Evolutionary conservation across 30 jellyfish, hydroid and myxozoan genomes (phyloP), one percentile per base, ranked within the genome.

Genomic region (Hydractinia symbiolongicarpus): DNA sequence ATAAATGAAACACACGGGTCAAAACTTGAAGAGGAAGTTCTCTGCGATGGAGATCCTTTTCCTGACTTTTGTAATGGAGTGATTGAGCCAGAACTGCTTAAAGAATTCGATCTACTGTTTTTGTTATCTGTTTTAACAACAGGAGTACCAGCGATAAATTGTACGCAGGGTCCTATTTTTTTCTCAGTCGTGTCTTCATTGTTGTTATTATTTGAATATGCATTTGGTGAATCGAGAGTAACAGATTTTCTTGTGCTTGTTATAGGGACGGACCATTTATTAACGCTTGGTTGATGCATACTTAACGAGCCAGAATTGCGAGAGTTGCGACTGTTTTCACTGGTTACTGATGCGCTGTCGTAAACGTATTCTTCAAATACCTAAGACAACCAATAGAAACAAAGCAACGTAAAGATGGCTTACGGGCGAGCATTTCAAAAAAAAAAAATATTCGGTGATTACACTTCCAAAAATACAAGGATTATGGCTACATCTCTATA

Each of bases 221-320:
- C 88, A 21, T 79, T 49, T 16, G 86, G 40, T 8, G 44, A 49
- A 6, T 79, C 87, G 67, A 79, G 58, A 53, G 55, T n/a, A 14
- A 69, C 87, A 20, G 80, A 53, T 67, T 79, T 79, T 53, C 87
- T 62, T 14, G 88, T 51, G 44, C 44, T 30, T 81, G 21, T 72
- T 58, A 93, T 84, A 14, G 96, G 96, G 57, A 91, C 86, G 15
- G 99, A 85, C 99, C 99, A 93, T 85, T 93, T 93, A 57, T 93
- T 93, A n/a, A 84, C 89, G 73, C 96, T 88, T 54, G 99, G 96
- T 72, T 84, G 95, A 54, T 88, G 92, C 99, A 93, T 93, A 52
- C 64, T 79, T 49, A 44, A 8, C 54, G 69, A 55, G 80, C 85
- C 10, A 68, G 84, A 5, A 87, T 90, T 15, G 78, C 96, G 10